Conservation (phyloP, 2,797 vertebrate genomes). For the Natrix natrix region DNA sequence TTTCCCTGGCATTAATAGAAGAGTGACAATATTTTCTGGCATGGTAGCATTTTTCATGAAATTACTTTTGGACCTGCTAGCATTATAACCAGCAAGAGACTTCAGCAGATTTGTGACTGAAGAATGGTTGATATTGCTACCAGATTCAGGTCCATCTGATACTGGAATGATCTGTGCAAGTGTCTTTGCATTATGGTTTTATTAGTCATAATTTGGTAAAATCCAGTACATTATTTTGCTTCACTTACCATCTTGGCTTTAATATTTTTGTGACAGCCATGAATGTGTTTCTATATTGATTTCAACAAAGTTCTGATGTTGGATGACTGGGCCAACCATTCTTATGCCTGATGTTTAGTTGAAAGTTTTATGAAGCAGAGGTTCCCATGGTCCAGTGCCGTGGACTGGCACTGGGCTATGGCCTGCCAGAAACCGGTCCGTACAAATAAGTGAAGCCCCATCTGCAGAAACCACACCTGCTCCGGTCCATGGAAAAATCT, state of each 20-base stretch:
- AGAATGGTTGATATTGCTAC: background rate
- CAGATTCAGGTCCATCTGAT: background rate
- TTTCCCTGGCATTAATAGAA: background rate
- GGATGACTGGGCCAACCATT: background rate
- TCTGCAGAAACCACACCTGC: rapidly evolving
- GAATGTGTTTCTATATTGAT: background rate
- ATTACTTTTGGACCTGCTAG: background rate
- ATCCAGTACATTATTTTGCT: background rate
- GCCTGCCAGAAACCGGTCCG: background rate
- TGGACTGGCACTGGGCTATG: background rate
- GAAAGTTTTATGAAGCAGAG: background rate
- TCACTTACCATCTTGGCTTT: background rate
- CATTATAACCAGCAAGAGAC: background rate
- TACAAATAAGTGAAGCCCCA: background rate
- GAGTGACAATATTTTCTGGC: background rate
- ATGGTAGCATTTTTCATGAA: background rate
- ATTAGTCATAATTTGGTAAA: background rate
- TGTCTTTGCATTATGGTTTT: background rate
- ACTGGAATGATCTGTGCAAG: background rate
- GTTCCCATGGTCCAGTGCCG: background rate
- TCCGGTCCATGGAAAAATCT: background rate
- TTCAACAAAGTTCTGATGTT: background rate
- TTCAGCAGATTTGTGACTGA: background rate
- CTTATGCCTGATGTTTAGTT: background rate
- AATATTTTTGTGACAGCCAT: background rate